Conservation (phyloP, 2,113 vertebrate species). For the Typhlomys cinereus region DNA sequence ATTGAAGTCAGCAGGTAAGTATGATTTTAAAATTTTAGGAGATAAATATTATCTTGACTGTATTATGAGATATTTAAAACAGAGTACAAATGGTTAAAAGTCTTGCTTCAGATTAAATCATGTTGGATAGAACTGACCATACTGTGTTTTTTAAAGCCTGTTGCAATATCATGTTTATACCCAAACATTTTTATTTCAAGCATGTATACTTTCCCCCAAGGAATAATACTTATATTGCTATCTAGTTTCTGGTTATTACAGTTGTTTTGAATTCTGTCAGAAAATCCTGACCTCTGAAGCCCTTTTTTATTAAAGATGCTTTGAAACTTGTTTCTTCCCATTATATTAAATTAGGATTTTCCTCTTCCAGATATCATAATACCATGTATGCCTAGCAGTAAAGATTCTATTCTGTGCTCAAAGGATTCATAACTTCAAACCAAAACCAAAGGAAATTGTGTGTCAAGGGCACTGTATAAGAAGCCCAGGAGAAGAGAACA, state of each 20-base stretch:
- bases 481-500: not conserved
- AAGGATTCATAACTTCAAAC: constrained; percentile 58
- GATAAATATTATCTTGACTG: not conserved
- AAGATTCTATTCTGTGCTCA: constrained; percentile 54
- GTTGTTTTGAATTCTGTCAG: constrained; percentile 73
- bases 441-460: constrained; percentile 22
- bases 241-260: constrained; percentile 63
- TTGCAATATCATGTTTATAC: constrained; percentile 63
- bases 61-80: not conserved
- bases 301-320: constrained; percentile 59
- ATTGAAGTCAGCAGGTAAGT: not conserved
- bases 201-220: constrained; percentile 8
- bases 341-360: constrained; percentile 64
- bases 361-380: constrained; percentile 57
- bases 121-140: not conserved
- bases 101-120: constrained; percentile 21
- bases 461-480: not conserved
- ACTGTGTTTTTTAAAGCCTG: not conserved
- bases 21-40: constrained; percentile 5
- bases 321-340: constrained; percentile 50
- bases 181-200: constrained; percentile 57
- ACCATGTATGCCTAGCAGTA: not conserved
- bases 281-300: constrained; percentile 61
- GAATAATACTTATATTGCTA: constrained; percentile 53
- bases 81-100: not conserved